These are phyloP conservation scores for Blastomussa wellsi DNA, from an alignment of 92 coral and sea anemone species.

Conservation along the genomic window DNA sequence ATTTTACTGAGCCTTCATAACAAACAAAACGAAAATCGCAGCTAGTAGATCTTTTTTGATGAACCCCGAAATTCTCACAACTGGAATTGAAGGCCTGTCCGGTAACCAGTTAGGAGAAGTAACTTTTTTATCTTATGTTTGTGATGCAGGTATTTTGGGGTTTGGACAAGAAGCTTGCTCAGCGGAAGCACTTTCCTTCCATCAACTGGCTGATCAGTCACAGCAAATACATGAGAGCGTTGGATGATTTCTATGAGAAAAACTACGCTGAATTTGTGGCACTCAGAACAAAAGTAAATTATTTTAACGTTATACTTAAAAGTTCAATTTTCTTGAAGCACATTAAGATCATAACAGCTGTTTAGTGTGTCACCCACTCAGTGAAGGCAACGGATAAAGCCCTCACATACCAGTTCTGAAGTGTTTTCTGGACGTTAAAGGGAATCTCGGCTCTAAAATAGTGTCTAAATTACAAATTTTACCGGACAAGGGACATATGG, in stretches of 20 bases:
- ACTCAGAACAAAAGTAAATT: conserved; percentile 85
- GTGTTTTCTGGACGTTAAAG: no score
- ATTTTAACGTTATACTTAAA: neutral
- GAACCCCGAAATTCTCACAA: neutral
- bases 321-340: no score
- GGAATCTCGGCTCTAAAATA: no score
- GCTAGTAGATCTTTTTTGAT: no score
- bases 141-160: conserved; percentile 94
- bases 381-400: no score
- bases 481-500: no score
- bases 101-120: neutral
- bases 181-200: conserved; percentile 97
- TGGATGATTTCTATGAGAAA: conserved; percentile 96
- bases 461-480: no score
- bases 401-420: no score
- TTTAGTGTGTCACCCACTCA: no score
- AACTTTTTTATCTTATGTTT: neutral
- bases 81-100: neutral
- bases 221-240: conserved; percentile 97
- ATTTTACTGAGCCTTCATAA: no score
- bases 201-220: conserved; percentile 99
- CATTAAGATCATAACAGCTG: no score
- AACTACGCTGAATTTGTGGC: conserved; percentile 91
- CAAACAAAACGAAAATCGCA: no score
- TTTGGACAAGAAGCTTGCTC: conserved; percentile 97